Evolutionary conservation across 64 coral and sea anemone species (phyloP).

Genomic region (Orbicella faveolata): DNA sequence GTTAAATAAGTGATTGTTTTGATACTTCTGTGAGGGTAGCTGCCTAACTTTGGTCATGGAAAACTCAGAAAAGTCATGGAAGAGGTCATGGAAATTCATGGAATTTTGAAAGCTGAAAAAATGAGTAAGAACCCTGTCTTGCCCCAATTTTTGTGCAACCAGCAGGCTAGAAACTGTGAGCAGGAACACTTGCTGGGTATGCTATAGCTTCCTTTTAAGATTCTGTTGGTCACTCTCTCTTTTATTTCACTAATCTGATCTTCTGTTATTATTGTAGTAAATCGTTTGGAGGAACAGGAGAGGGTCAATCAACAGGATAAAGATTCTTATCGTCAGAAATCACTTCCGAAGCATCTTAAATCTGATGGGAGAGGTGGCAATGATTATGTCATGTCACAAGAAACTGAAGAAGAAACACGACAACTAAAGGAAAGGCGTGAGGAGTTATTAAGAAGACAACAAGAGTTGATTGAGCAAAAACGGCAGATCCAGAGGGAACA

Average conservation of each 20-base stretch:
- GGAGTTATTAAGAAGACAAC: conserved; percentile 44
- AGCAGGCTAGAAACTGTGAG: too few relatives aligned
- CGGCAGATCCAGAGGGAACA: conserved; percentile 65
- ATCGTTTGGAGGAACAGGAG: neutral
- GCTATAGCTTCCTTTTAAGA: too few relatives aligned
- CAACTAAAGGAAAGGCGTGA: conserved; percentile 40
- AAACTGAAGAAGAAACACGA: conserved; percentile 21
- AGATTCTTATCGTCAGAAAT: neutral
- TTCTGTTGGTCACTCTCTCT: neutral
- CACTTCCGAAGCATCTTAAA: neutral
- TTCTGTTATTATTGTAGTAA: neutral
- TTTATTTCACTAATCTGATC: neutral
- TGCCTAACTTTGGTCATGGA: too few relatives aligned
- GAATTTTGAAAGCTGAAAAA: too few relatives aligned
- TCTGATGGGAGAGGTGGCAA: neutral
- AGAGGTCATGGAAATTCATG: too few relatives aligned
- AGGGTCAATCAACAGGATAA: neutral
- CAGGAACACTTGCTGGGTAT: too few relatives aligned
- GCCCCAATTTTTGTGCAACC: too few relatives aligned
- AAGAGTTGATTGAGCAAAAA: conserved; percentile 68
- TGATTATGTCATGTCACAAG: conserved; percentile 5
- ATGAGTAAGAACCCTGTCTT: too few relatives aligned
- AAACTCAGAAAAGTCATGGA: too few relatives aligned
- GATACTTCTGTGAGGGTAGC: too few relatives aligned
- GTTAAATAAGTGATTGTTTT: too few relatives aligned